A percentile compares a stretch with the other conserved stretches of the same genome.
These are phyloP conservation scores for Sebastes oblongus DNA, from an alignment of 2,797 vertebrate species.

Conservation along the genomic window DNA sequence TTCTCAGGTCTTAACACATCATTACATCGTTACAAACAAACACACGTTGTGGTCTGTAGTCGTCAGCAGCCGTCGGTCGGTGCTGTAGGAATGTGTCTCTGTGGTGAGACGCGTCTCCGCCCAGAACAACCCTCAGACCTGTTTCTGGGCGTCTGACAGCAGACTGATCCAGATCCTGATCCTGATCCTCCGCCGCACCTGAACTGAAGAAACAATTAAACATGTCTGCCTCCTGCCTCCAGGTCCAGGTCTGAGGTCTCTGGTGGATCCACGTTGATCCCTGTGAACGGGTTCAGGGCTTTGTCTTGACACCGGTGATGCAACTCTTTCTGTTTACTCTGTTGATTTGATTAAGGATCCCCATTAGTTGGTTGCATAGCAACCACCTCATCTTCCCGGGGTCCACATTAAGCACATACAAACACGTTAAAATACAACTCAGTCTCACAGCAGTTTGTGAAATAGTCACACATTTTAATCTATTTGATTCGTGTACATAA, in stretches of 20 bases:
- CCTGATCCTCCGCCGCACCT: neutral
- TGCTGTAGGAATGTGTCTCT: neutral
- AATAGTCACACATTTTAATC: too few relatives aligned
- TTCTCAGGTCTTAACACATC: neutral
- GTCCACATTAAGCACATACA: too few relatives aligned
- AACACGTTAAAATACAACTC: too few relatives aligned
- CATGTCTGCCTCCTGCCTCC: neutral
- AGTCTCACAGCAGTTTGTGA: too few relatives aligned
- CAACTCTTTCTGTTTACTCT: neutral
- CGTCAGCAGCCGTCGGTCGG: neutral
- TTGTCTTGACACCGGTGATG: neutral
- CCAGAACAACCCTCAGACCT: neutral
- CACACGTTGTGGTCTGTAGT: neutral
- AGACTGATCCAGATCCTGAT: neutral
- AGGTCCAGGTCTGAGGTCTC: neutral
- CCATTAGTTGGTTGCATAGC: too few relatives aligned
- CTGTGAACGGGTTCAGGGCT: neutral
- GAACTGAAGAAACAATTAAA: neutral
- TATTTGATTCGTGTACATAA: too few relatives aligned
- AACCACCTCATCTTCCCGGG: too few relatives aligned
- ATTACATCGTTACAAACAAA: neutral
- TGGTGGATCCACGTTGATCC: neutral
- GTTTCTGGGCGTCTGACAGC: neutral
- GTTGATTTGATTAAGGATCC: too few relatives aligned
- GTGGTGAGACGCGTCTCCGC: conserved; percentile 7